phyloP scores from a whole-genome alignment of 2,888 invertebrate species.

The Calameuta filiformis region DNA sequence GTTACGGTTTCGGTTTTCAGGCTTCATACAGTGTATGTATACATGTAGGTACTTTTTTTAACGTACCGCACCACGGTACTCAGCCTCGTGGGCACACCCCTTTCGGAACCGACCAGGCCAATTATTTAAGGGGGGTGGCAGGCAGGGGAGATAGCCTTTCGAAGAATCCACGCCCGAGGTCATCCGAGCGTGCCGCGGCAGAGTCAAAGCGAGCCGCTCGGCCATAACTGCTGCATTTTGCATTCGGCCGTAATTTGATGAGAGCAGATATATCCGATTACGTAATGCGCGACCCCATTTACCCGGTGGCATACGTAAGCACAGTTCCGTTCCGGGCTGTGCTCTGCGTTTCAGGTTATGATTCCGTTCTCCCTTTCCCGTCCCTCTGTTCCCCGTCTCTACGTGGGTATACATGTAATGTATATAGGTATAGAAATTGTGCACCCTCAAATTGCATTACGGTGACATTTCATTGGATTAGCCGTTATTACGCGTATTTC shows the following conservation, averaged over 20 bases:
- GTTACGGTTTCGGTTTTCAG: no score
- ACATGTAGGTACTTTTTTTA: neutral
- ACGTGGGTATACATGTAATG: neutral
- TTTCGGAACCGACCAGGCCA: neutral
- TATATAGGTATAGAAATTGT: neutral
- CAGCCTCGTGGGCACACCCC: neutral
- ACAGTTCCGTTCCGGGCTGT: neutral
- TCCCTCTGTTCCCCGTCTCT: neutral
- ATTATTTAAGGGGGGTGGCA: no score
- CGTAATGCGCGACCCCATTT: conserved; percentile 5
- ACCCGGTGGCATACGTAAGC: conserved; percentile 1
- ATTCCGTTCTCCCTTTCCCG: no score
- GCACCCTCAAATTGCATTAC: no score
- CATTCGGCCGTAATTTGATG: conserved; percentile 15
- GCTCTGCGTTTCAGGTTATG: no score
- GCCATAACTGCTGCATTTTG: conserved; percentile 11
- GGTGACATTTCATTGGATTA: no score
- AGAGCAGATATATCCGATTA: conserved; percentile 5
- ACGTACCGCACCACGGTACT: neutral
- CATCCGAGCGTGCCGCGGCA: no score
- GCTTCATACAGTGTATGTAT: neutral
- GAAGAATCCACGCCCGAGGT: no score
- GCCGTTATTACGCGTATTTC: no score
- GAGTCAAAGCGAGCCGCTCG: conserved; percentile 1
- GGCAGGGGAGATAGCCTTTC: no score